Percentiles rank a stretch among this genome's conserved stretches.
Evolutionary conservation across 2,888 invertebrate species (phyloP).

Genomic region (Monopis laevigella): DNA sequence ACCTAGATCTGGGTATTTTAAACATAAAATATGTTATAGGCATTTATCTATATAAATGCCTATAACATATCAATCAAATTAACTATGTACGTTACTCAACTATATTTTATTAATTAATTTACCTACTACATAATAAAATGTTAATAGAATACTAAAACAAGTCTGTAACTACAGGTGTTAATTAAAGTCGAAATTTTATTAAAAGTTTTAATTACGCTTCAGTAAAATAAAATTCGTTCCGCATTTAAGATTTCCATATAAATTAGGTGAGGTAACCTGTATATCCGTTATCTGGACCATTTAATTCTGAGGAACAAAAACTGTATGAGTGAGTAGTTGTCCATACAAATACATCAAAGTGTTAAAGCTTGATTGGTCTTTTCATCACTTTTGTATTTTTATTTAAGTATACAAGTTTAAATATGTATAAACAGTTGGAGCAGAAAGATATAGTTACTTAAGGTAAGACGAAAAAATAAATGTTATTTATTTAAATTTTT

Average conservation of each 20-base stretch:
- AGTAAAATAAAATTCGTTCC: constrained; percentile 36
- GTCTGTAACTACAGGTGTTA: constrained; percentile 10
- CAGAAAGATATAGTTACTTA: too few relatives aligned
- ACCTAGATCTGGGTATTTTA: too few relatives aligned
- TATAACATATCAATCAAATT: not conserved
- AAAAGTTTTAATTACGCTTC: constrained; percentile 11
- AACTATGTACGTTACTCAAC: not conserved
- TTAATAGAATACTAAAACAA: constrained; percentile 5
- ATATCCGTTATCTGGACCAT: constrained; percentile 16
- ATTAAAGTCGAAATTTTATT: constrained; percentile 9
- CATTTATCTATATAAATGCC: too few relatives aligned
- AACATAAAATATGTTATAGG: too few relatives aligned
- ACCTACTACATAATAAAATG: too few relatives aligned
- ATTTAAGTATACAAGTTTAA: too few relatives aligned
- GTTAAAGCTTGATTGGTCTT: constrained; percentile 49
- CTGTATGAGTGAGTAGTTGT: constrained; percentile 30
- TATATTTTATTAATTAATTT: too few relatives aligned
- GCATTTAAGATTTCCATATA: constrained; percentile 42
- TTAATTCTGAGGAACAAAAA: constrained; percentile 29
- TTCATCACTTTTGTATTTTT: too few relatives aligned
- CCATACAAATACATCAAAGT: constrained; percentile 53
- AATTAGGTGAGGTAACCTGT: constrained; percentile 49
- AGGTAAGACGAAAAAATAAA: too few relatives aligned
- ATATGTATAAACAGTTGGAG: too few relatives aligned
- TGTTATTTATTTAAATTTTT: too few relatives aligned